phyloP scores from a whole-genome alignment of 2,113 vertebrate genomes.

The Lathamus discolor region DNA sequence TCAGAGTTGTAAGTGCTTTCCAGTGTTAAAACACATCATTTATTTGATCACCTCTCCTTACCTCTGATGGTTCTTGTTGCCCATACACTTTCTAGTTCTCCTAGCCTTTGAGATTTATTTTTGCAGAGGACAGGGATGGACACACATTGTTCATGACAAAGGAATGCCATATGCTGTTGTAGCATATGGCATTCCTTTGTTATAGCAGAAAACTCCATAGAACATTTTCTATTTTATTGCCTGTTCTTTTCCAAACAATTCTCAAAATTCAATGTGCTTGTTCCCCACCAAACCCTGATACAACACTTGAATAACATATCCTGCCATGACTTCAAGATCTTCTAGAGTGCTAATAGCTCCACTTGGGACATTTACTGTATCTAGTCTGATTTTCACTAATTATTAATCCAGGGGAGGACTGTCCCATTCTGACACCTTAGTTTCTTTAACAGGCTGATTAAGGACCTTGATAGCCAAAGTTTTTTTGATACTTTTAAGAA shows the following conservation, averaged over 20 bases:
- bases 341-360: not conserved
- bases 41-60: not conserved
- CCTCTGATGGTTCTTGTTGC: not conserved
- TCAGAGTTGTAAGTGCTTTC: not conserved
- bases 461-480: not conserved
- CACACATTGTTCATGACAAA: not conserved
- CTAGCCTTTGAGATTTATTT: not conserved
- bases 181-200: too few species aligned
- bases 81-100: not conserved
- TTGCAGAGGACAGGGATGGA: not conserved
- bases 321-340: not conserved
- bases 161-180: not conserved
- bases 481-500: not conserved
- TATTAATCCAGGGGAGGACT: not conserved
- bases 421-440: not conserved
- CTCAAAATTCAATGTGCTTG: not conserved
- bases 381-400: conserved; percentile 22
- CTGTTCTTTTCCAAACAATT: not conserved
- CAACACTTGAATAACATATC: not conserved
- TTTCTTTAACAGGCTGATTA: conserved; percentile 25
- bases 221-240: not conserved
- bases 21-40: not conserved
- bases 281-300: not conserved
- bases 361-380: not conserved
- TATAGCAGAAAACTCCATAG: not conserved